Conservation (phyloP, 2,888 invertebrate species). For the Exephanes ischioxanthus region DNA sequence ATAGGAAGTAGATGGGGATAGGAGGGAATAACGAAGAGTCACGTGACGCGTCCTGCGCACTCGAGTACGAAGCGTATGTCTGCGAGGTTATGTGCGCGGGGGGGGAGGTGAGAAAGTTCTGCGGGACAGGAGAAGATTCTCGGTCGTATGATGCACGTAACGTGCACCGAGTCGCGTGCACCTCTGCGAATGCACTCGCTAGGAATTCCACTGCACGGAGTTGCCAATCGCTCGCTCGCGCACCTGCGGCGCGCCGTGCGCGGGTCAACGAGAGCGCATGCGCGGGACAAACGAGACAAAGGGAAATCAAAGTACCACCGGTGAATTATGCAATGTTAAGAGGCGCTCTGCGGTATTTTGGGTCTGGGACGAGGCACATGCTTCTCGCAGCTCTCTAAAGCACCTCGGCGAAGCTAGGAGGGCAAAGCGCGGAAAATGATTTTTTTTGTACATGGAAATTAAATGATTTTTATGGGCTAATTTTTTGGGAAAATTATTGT, state of each 20-base stretch:
- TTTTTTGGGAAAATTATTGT: no score
- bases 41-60: slow-evolving; percentile 26
- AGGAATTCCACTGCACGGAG: neutral
- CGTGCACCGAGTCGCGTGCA: slow-evolving; percentile 51
- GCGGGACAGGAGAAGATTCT: neutral
- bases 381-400: neutral
- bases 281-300: neutral
- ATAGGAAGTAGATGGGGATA: slow-evolving; percentile 19
- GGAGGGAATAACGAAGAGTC: slow-evolving; percentile 47
- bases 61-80: slow-evolving; percentile 12
- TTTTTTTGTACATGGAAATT: no score
- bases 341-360: neutral
- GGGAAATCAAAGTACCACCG: neutral
- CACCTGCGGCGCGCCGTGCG: slow-evolving; percentile 19
- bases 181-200: slow-evolving; percentile 6
- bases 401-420: no score
- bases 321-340: slow-evolving; percentile 25
- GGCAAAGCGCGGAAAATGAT: no score
- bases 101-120: slow-evolving; percentile 48
- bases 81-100: neutral
- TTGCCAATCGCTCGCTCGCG: neutral
- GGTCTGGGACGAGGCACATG: neutral
- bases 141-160: slow-evolving; percentile 14
- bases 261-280: slow-evolving; percentile 4
- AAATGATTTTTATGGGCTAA: no score